Percentiles rank a stretch among this genome's conserved stretches.
phyloP scores from a whole-genome alignment of 2,113 vertebrate genomes.

The Lagenorhynchus albirostris region DNA sequence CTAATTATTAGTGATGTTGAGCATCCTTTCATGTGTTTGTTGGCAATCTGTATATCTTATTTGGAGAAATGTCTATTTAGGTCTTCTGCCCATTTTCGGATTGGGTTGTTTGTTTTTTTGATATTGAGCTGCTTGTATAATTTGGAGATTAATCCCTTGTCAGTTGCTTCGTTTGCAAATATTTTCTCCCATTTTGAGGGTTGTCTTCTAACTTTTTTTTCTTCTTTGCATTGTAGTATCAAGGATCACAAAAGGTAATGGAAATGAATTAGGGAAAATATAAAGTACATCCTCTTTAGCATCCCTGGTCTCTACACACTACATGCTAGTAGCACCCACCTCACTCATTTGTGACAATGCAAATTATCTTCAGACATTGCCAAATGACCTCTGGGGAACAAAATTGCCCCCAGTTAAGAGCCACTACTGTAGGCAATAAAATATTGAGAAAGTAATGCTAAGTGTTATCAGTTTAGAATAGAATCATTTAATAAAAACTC shows the following conservation, averaged over 20 bases:
- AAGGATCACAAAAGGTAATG: background rate
- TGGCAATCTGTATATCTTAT: too few relatives aligned
- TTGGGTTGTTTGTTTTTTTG: too few relatives aligned
- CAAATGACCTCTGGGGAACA: background rate
- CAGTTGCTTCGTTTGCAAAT: too few relatives aligned
- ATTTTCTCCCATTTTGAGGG: too few relatives aligned
- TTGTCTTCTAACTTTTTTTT: too few relatives aligned
- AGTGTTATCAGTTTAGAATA: background rate
- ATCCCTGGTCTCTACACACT: background rate
- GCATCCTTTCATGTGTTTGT: too few relatives aligned
- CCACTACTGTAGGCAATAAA: background rate
- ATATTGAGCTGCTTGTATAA: too few relatives aligned
- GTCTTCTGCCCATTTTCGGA: too few relatives aligned
- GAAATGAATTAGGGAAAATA: background rate
- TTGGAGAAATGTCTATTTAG: too few relatives aligned
- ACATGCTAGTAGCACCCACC: background rate
- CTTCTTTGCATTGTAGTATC: background rate
- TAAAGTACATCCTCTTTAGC: background rate
- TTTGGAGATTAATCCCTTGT: too few relatives aligned
- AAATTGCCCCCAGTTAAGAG: background rate
- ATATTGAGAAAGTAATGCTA: background rate
- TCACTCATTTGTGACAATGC: background rate
- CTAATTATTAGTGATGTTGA: too few relatives aligned
- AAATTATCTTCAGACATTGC: background rate
- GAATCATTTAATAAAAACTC: background rate